phyloP scores from a whole-genome alignment of 2,797 vertebrate species.

The Falco rusticolus region DNA sequence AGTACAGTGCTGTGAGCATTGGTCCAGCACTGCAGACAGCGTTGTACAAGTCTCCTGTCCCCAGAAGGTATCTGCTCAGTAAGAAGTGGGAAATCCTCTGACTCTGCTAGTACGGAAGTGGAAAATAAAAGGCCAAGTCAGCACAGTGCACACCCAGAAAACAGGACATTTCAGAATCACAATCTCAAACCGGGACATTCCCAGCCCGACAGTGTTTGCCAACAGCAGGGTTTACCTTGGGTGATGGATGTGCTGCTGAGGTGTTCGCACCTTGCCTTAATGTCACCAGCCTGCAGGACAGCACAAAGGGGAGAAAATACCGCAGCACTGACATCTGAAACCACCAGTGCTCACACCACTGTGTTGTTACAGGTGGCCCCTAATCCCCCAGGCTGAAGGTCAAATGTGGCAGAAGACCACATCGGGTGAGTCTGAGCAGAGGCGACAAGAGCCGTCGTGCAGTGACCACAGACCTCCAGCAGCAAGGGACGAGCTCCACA shows the following conservation, averaged over 20 bases:
- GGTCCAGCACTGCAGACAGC: neutral
- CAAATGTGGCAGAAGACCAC: neutral
- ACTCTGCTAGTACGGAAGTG: neutral
- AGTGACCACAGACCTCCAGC: neutral
- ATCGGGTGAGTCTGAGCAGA: rapidly evolving
- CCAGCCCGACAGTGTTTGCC: rapidly evolving
- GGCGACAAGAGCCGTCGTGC: neutral
- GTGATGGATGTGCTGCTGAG: neutral
- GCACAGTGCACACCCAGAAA: neutral
- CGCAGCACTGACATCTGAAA: rapidly evolving
- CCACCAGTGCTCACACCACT: rapidly evolving
- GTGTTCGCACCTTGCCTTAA: rapidly evolving
- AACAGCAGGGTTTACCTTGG: neutral
- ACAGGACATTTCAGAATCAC: rapidly evolving
- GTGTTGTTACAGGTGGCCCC: rapidly evolving
- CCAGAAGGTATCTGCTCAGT: neutral
- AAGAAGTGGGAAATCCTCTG: neutral
- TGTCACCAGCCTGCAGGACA: neutral
- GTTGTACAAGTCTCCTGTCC: rapidly evolving
- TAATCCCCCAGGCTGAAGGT: rapidly evolving
- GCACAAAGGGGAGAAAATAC: neutral
- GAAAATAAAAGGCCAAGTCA: neutral
- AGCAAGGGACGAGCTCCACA: neutral
- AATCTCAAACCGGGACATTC: rapidly evolving
- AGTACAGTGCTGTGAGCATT: neutral